phyloP scores from a whole-genome alignment of 1,140 invertebrate species.

The Diplogasteroides magnus region DNA sequence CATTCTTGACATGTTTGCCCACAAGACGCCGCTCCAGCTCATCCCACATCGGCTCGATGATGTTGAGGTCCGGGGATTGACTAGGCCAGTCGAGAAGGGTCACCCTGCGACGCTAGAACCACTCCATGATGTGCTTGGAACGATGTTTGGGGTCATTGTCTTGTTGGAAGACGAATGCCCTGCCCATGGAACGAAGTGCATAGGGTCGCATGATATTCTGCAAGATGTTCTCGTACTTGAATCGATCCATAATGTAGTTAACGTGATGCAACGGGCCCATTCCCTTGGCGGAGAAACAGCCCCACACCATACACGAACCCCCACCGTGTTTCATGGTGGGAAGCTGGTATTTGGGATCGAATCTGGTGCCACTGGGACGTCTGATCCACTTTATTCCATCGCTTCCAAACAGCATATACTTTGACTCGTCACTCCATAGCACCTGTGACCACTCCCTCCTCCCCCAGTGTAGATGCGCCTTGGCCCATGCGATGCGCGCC shows the following conservation, averaged over 20 bases:
- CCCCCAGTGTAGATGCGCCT: constrained; percentile 22
- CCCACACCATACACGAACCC: constrained; percentile 53
- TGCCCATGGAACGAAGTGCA: background rate
- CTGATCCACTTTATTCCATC: constrained; percentile 32
- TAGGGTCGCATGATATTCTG: constrained; percentile 9
- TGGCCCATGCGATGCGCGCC: constrained; percentile 27
- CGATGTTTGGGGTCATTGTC: constrained; percentile 17
- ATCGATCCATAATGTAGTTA: constrained; percentile 50
- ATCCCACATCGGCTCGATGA: constrained; percentile 9
- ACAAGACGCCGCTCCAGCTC: background rate
- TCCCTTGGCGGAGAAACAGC: constrained; percentile 47
- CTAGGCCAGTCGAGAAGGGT: background rate
- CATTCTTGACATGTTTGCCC: background rate
- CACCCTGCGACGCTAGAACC: background rate
- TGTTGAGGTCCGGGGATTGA: constrained; percentile 6
- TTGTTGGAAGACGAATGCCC: background rate
- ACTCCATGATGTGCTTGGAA: background rate
- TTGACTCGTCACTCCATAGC: constrained; percentile 40
- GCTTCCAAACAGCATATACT: constrained; percentile 32
- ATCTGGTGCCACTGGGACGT: constrained; percentile 30
- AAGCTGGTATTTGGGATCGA: constrained; percentile 25
- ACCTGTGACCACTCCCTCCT: constrained; percentile 33
- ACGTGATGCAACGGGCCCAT: constrained; percentile 50
- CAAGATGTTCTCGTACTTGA: constrained; percentile 21
- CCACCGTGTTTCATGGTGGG: constrained; percentile 56